Evolutionary conservation across 2,888 invertebrate species (phyloP).

Genomic region (Cerastoderma edule): DNA sequence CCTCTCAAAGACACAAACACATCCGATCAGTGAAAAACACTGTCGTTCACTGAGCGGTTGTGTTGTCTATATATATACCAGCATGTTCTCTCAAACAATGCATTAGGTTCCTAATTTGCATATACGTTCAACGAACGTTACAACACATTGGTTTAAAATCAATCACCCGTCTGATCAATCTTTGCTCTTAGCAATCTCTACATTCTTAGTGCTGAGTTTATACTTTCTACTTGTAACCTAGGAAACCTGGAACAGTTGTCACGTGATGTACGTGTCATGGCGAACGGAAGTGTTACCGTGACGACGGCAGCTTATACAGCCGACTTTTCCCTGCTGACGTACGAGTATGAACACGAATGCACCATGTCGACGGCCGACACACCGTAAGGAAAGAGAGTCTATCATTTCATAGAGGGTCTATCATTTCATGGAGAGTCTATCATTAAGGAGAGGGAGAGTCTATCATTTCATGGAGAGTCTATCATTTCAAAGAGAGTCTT

Average conservation of each 20-base stretch:
- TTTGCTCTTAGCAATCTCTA: no score
- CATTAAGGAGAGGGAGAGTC: background rate
- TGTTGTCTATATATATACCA: no score
- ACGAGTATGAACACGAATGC: constrained; percentile 32
- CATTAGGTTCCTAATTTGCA: no score
- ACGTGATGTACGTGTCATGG: constrained; percentile 39
- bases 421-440: background rate
- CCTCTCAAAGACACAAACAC: no score
- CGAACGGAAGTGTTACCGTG: constrained; percentile 43
- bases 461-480: background rate
- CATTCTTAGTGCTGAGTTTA: no score
- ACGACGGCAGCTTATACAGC: constrained; percentile 35
- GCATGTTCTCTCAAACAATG: no score
- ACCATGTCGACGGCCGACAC: constrained; percentile 29
- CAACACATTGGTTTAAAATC: no score
- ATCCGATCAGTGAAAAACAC: no score
- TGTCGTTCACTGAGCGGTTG: no score
- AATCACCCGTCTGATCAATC: background rate
- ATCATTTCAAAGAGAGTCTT: background rate
- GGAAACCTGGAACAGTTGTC: constrained; percentile 44
- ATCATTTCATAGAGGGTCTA: no score
- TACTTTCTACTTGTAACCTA: no score
- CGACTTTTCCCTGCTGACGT: constrained; percentile 28
- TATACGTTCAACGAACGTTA: no score
- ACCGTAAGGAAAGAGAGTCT: constrained; percentile 10